Evolutionary conservation across 2,113 vertebrate genomes (phyloP).

Genomic region (Protomyctophum bolini): DNA sequence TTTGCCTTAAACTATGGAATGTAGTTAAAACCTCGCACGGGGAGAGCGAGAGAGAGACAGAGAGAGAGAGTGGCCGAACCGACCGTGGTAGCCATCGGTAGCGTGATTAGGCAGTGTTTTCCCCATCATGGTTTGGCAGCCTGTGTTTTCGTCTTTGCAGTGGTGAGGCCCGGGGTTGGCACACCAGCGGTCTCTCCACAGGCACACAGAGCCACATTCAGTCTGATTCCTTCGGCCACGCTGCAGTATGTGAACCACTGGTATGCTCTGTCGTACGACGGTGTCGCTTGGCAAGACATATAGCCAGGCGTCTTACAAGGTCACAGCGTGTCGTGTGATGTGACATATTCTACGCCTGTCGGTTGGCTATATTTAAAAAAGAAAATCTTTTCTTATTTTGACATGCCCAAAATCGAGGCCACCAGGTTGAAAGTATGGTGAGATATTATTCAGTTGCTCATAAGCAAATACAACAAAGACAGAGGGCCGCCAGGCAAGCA

Average conservation of each 20-base stretch:
- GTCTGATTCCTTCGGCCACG: constrained; percentile 28
- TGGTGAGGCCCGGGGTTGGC: constrained; percentile 20
- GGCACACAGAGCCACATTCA: constrained; percentile 21
- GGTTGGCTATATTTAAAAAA: no score
- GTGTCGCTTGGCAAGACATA: no score
- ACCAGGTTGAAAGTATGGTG: no score
- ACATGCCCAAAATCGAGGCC: no score
- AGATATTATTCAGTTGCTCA: not conserved
- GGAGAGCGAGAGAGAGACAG: constrained; percentile 22
- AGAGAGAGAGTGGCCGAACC: not conserved
- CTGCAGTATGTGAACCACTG: constrained; percentile 36
- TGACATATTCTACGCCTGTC: no score
- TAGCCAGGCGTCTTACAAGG: no score
- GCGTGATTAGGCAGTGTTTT: constrained; percentile 26
- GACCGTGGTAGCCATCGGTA: constrained; percentile 24
- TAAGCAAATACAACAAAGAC: constrained; percentile 4
- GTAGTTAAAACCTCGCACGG: constrained; percentile 35
- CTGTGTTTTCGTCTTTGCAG: constrained; percentile 27
- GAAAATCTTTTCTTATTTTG: no score
- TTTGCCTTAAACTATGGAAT: constrained; percentile 29
- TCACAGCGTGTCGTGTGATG: no score
- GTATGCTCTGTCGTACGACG: no score
- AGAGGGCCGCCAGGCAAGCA: constrained; percentile 10
- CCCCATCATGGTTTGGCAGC: constrained; percentile 40
- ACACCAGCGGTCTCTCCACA: constrained; percentile 13